Base-by-base conservation (phyloP, 2,113 vertebrate genomes). In the Drymodes brunneopygia region DNA sequence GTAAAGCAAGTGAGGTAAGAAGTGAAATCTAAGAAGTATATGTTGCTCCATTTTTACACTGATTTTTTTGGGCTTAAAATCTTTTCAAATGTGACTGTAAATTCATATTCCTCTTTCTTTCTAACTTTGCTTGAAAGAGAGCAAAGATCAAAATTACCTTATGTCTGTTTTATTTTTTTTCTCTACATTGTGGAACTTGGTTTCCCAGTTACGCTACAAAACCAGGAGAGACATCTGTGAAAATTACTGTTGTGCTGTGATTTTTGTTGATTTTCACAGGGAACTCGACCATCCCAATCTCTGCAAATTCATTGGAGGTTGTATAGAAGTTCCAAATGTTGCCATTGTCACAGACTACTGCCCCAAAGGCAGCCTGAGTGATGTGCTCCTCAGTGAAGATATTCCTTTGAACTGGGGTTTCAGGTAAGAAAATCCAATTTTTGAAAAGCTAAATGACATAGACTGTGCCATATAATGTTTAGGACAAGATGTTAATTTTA, bases 221-320 rank as follows among this genome's bases (percentile, higher is more conserved):
- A 78, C 5, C 9, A 67, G 47, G 42, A 62, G 23, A 6, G 6
- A 47, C 6, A 64, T 44, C 22, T 23, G 28, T 47, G 22, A 64
- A 82, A 70, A 62, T n/a, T 91, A 15, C 12, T 36, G 5, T 4
- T 57, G 10, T 51, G 11, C 7, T 79, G 4, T 92, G 31, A 75
- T 95, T 94, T 92, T 35, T 95, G 29, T 93, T 94, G 58, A 72
- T 93, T 96, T 97, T 89, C 54, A 53, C 95, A 99, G 99, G 93
- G 99, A 99, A 97, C 98, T 99, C 44, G 99, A 99, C 83, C 98
- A 99, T 82, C 98, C 97, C 17, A 99, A 99, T 96, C 97, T 99
- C 82, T 99, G 98, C 79, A 98, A 99, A 97, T 99, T 99, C 50
- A 97, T 98, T 33, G 98, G 98, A 20, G 98, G 98, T 8, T 99